Base-by-base conservation (phyloP, 2,888 invertebrate species). In the Acrobeloides nanus region DNA sequence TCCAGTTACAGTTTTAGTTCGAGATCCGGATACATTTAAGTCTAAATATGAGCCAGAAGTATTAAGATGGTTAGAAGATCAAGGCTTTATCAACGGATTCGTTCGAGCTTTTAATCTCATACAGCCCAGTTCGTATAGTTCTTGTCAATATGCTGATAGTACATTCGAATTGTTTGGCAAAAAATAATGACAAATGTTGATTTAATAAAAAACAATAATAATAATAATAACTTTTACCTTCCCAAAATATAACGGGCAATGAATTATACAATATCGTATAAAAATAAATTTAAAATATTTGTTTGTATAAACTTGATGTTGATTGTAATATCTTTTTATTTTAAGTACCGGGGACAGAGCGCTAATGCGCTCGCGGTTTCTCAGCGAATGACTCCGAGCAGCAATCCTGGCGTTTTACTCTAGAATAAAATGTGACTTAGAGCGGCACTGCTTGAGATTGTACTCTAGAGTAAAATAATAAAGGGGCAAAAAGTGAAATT, bases 31-130 rank as follows among this genome's bases (percentile, higher is more conserved):
- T 53, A 62, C 66, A 24, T 74, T 74, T 66, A 57, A 61, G 41
- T 58, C 57, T 42, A 69, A 74, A 46, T 68, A 74, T 57, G 64
- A 71, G 44, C 51, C 53, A 24, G 64, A 66, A 33, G 67, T 64
- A 35, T 50, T 68, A 27, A 57, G 58, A 15, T 68, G 66, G 63
- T 50, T 68, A 20, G 67, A 64, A 34, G 63, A 66, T 40, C 67
- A 73, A 53, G 70, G 73, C 45, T 74, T 73, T 60, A 66, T 73
- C 57, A 74, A 73, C 56, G 72, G 69, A 29, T 73, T 73, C 57
- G 64, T 72, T 46, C 61, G 73, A 29, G 73, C 73, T n/a, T 73
- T 73, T 65, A 73, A 73, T 58, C 55, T 73, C 45, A 61, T 73
- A 10, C 73, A 73, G 53, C 73, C 73, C 18, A 68, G 68, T 21